Conservation (phyloP, 2,888 invertebrate species). For the Drosophila mulleri region DNA sequence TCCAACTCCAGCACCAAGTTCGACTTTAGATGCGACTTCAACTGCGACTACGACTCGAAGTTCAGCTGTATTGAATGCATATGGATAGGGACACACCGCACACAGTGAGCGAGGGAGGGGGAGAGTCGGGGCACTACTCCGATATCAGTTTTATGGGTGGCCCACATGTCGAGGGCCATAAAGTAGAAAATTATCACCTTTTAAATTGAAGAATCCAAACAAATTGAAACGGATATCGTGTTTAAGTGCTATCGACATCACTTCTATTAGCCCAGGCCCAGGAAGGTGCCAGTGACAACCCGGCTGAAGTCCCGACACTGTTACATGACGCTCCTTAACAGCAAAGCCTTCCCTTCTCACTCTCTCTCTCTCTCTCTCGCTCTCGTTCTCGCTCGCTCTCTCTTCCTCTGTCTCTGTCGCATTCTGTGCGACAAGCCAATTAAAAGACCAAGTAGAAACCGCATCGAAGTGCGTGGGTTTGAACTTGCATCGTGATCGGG, state of each 20-base stretch:
- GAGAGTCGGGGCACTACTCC: slow-evolving; percentile 69
- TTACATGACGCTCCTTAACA: slow-evolving; percentile 74
- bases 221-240: slow-evolving; percentile 86
- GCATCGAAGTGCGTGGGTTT: slow-evolving; percentile 70
- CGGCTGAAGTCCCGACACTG: slow-evolving; percentile 46
- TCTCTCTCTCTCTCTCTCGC: background rate
- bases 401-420: slow-evolving; percentile 3
- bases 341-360: slow-evolving; percentile 37
- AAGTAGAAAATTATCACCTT: slow-evolving; percentile 86
- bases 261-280: slow-evolving; percentile 81
- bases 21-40: slow-evolving; percentile 3
- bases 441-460: slow-evolving; percentile 65
- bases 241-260: slow-evolving; percentile 85
- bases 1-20: background rate
- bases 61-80: slow-evolving; percentile 69
- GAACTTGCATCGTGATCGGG: slow-evolving; percentile 61
- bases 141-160: slow-evolving; percentile 85
- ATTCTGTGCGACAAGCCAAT: slow-evolving; percentile 81
- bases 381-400: too few relatives aligned
- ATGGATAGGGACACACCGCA: slow-evolving; percentile 54
- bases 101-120: slow-evolving; percentile 25
- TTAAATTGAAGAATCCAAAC: slow-evolving; percentile 86
- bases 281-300: slow-evolving; percentile 47
- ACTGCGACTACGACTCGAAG: slow-evolving; percentile 15
- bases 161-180: slow-evolving; percentile 85